Evolutionary conservation across 2,797 vertebrate species (phyloP).

Genomic region (Gila robusta): DNA sequence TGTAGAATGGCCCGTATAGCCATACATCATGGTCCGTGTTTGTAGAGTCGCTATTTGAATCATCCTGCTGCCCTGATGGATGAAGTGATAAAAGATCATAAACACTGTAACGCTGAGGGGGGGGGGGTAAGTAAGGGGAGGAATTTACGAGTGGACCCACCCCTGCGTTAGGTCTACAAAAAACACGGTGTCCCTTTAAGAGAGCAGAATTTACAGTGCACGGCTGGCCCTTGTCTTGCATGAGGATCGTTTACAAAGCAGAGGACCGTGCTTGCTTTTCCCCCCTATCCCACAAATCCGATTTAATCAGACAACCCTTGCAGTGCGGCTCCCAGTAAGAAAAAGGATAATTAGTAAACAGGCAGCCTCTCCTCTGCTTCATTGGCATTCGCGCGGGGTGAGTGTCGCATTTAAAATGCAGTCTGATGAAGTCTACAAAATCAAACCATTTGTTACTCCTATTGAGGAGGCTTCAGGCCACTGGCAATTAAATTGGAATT

Average conservation of each 20-base stretch:
- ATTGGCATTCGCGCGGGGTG: slow-evolving; percentile 99
- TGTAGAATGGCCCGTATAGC: not conserved
- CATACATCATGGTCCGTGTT: not conserved
- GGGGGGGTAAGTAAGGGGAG: slow-evolving; percentile 32
- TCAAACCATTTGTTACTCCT: slow-evolving; percentile 99
- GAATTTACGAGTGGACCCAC: slow-evolving; percentile 67
- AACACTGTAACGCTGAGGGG: slow-evolving; percentile 51
- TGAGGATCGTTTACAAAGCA: slow-evolving; percentile 90
- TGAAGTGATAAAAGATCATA: slow-evolving; percentile 70
- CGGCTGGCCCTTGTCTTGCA: slow-evolving; percentile 81
- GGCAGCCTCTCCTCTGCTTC: slow-evolving; percentile 98
- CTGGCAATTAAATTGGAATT: slow-evolving; percentile 99
- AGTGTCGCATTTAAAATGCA: slow-evolving; percentile 99
- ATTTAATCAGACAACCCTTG: slow-evolving; percentile 99
- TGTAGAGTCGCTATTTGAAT: slow-evolving; percentile 61
- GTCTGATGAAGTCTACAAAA: slow-evolving; percentile 99
- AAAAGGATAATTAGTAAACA: slow-evolving; percentile 99
- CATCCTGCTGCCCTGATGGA: slow-evolving; percentile 61
- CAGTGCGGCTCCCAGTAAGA: slow-evolving; percentile 91
- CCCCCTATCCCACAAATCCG: slow-evolving; percentile 93
- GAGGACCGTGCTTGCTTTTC: slow-evolving; percentile 86
- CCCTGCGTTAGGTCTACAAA: slow-evolving; percentile 36
- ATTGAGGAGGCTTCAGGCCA: slow-evolving; percentile 99
- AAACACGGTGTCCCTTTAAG: slow-evolving; percentile 78
- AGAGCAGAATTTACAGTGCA: slow-evolving; percentile 82